These are phyloP conservation scores for Geophilus truncorum DNA, from an alignment of 2,888 invertebrate genomes.

Conservation along the genomic window DNA sequence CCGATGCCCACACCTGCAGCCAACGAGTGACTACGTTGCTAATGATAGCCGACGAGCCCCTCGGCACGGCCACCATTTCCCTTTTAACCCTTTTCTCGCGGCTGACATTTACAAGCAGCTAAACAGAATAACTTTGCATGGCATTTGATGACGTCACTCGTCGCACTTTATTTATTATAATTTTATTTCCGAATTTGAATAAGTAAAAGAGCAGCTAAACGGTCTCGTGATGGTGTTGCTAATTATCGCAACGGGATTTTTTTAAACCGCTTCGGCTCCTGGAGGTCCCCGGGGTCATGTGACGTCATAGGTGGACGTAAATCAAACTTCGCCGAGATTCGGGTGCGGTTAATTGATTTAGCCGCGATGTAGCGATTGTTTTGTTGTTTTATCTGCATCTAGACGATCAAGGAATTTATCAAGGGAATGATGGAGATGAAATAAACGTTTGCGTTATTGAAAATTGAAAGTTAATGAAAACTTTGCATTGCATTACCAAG, in stretches of 20 bases:
- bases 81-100: background rate
- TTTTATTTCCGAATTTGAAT: too few relatives aligned
- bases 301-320: background rate
- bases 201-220: background rate
- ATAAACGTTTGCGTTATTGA: too few relatives aligned
- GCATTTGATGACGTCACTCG: background rate
- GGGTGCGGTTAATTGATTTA: background rate
- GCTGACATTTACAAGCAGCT: too few relatives aligned
- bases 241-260: background rate
- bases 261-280: background rate
- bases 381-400: background rate
- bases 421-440: too few relatives aligned
- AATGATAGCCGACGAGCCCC: slow-evolving; percentile 3
- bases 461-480: too few relatives aligned
- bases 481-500: too few relatives aligned
- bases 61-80: background rate
- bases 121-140: background rate
- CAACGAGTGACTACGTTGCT: background rate
- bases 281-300: background rate
- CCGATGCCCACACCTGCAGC: background rate
- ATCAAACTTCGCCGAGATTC: background rate
- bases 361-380: background rate
- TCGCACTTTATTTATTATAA: too few relatives aligned
- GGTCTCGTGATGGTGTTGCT: background rate
- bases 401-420: too few relatives aligned